Conservation (phyloP, 2,888 invertebrate species). For the Machimus atricapillus region DNA sequence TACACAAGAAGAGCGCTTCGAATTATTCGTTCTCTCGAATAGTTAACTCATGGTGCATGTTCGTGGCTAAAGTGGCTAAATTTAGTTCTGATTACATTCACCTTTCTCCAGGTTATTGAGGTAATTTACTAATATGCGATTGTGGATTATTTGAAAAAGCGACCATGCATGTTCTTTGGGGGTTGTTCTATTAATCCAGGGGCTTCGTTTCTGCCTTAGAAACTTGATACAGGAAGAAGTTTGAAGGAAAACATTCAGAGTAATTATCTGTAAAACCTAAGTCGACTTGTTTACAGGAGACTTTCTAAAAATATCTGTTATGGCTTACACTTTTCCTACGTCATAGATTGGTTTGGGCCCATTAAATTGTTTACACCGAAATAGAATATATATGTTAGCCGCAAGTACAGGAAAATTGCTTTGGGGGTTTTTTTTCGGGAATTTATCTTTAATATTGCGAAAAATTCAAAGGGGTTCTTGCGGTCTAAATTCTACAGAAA, state of each 20-base stretch:
- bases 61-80: not conserved
- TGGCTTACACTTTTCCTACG: constrained; percentile 43
- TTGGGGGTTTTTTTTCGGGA: not conserved
- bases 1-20: not conserved
- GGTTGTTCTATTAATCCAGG: not conserved
- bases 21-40: not conserved
- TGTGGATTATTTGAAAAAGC: not conserved
- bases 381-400: constrained; percentile 40
- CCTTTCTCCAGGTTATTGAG: not conserved
- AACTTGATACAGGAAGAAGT: not conserved
- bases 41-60: not conserved
- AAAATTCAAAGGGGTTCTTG: not conserved
- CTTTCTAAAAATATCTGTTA: constrained; percentile 38
- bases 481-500: not conserved
- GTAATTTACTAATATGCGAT: not conserved
- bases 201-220: not conserved
- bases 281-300: not conserved
- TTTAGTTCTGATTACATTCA: not conserved
- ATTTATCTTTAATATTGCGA: not conserved
- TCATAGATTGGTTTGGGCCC: constrained; percentile 48
- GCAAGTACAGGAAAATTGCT: not conserved
- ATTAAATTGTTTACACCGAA: constrained; percentile 47
- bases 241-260: not conserved
- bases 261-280: not conserved
- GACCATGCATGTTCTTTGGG: not conserved